phyloP scores from a whole-genome alignment of 2,888 invertebrate genomes.

The Chromoteleia sp. region DNA sequence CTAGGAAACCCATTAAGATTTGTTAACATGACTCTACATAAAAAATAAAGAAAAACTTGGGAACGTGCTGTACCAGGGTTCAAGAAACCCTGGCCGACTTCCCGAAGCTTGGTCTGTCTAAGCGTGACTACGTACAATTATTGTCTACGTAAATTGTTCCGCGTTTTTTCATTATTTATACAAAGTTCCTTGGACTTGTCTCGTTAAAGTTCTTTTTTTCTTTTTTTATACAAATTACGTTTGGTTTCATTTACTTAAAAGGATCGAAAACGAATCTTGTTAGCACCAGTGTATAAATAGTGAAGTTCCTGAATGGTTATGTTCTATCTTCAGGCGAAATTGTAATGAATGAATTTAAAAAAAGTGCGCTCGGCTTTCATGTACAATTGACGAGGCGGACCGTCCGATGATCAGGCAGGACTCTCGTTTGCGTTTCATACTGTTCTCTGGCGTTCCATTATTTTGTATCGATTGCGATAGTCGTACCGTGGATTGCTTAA shows the following conservation, averaged over 20 bases:
- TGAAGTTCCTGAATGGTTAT: slow-evolving; percentile 18
- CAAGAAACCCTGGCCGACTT: no score
- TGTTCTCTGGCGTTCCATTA: slow-evolving; percentile 43
- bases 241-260: slow-evolving; percentile 19
- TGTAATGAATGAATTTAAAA: slow-evolving; percentile 46
- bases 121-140: slow-evolving; percentile 25
- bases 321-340: slow-evolving; percentile 15
- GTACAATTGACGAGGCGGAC: slow-evolving; percentile 15
- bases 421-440: slow-evolving; percentile 10
- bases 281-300: slow-evolving; percentile 39
- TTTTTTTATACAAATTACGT: slow-evolving; percentile 33
- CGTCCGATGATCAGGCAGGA: neutral
- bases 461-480: slow-evolving; percentile 40
- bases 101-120: neutral
- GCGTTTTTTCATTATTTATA: slow-evolving; percentile 11
- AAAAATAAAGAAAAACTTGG: no score
- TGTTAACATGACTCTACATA: no score
- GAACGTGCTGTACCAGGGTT: no score
- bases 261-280: slow-evolving; percentile 16
- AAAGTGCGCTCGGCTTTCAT: slow-evolving; percentile 16
- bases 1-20: no score
- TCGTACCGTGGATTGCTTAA: slow-evolving; percentile 14
- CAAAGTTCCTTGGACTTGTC: slow-evolving; percentile 13
- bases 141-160: neutral
- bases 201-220: neutral